Percentiles rank a stretch among this genome's conserved stretches.
Conservation (phyloP, 92 coral and sea anemone species). For the Porites divaricata region DNA sequence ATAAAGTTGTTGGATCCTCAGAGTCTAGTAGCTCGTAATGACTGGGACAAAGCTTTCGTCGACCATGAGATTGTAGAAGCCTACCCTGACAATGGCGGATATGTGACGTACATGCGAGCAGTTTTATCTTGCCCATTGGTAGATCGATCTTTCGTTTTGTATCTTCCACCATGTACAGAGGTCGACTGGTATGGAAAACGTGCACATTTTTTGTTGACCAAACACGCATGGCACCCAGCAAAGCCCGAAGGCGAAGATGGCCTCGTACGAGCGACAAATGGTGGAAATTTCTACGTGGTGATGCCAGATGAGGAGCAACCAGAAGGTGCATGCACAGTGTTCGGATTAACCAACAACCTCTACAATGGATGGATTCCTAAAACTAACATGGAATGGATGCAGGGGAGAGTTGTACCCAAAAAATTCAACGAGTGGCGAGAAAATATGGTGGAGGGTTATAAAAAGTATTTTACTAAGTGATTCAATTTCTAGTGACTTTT, state of each 20-base stretch:
- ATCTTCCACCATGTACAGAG: slow-evolving; percentile 15
- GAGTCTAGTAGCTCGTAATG: slow-evolving; percentile 7
- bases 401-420: slow-evolving; percentile 3
- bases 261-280: slow-evolving; percentile 15
- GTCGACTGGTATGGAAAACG: slow-evolving; percentile 41
- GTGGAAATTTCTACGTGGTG: slow-evolving; percentile 28
- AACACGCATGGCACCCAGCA: slow-evolving; percentile 23
- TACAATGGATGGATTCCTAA: slow-evolving; percentile 47
- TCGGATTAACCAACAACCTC: slow-evolving; percentile 35
- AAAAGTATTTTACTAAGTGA: background rate
- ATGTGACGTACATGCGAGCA: slow-evolving; percentile 22
- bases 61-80: slow-evolving; percentile 11
- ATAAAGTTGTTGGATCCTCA: background rate
- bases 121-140: slow-evolving; percentile 11
- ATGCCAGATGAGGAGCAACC: slow-evolving; percentile 32
- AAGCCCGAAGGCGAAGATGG: slow-evolving; percentile 29
- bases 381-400: slow-evolving; percentile 17
- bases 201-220: background rate
- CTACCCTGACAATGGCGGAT: slow-evolving; percentile 6
- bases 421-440: slow-evolving; percentile 22
- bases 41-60: slow-evolving; percentile 12
- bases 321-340: slow-evolving; percentile 29
- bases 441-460: slow-evolving; percentile 16
- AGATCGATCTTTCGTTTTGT: slow-evolving; percentile 43
- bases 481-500: too few species aligned